phyloP scores from a whole-genome alignment of 2,888 invertebrate species.

The Theretra japonica region DNA sequence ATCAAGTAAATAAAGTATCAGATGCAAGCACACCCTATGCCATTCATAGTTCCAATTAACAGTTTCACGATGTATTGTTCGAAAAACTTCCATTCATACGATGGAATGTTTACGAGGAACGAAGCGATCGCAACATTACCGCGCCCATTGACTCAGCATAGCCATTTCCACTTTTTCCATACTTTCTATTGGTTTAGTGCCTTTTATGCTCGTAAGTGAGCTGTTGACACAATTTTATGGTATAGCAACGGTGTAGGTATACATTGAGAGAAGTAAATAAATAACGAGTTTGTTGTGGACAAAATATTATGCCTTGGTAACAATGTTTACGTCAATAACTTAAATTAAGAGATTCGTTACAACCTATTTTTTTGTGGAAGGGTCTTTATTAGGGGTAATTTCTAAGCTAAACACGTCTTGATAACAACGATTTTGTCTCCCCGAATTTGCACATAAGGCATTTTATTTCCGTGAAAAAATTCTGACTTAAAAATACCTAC shows the following conservation, averaged over 20 bases:
- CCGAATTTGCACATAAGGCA: no score
- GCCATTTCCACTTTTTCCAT: slow-evolving; percentile 5
- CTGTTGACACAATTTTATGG: background rate
- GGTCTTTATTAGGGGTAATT: no score
- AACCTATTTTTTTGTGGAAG: no score
- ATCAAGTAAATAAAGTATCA: no score
- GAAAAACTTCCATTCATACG: slow-evolving; percentile 1
- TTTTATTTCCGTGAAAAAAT: background rate
- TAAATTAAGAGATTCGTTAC: no score
- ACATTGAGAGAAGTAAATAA: background rate
- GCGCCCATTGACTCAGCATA: slow-evolving; percentile 2
- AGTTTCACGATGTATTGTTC: slow-evolving; percentile 13
- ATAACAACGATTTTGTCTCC: no score
- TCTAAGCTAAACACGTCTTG: no score
- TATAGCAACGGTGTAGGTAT: background rate
- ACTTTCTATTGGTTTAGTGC: slow-evolving; percentile 4
- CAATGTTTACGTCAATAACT: no score
- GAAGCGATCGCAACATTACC: background rate
- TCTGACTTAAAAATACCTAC: background rate
- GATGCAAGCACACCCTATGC: no score
- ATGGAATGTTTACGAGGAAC: slow-evolving; percentile 19
- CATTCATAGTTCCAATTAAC: background rate
- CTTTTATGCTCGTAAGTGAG: background rate
- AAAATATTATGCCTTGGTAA: no score
- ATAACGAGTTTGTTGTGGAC: no score